A percentile compares a stretch with the other conserved stretches of the same genome.
Evolutionary conservation across 2,888 invertebrate genomes (phyloP).

Genomic region (Tiliacea citrago): DNA sequence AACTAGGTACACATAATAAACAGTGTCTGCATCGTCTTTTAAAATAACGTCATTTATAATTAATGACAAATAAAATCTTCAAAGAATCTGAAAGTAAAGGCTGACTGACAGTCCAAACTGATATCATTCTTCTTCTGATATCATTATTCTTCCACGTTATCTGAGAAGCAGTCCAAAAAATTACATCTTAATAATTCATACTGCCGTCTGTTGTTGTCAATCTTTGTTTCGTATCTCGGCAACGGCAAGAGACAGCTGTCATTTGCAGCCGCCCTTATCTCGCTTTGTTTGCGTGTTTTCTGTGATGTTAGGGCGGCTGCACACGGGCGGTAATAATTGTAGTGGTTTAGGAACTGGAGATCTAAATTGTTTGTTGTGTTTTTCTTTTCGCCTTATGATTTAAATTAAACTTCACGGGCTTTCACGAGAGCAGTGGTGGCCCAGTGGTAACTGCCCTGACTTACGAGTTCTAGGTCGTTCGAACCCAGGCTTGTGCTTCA

Average conservation of each 20-base stretch:
- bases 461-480: too few species aligned
- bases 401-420: not conserved
- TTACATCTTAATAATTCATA: slow-evolving; percentile 64
- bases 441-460: too few species aligned
- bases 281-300: slow-evolving; percentile 66
- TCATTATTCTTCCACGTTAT: slow-evolving; percentile 40
- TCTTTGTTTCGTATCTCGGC: slow-evolving; percentile 68
- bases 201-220: slow-evolving; percentile 64
- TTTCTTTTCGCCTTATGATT: not conserved
- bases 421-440: too few species aligned
- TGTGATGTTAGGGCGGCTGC: slow-evolving; percentile 43
- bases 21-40: not conserved
- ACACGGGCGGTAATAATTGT: slow-evolving; percentile 32
- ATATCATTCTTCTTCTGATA: slow-evolving; percentile 47
- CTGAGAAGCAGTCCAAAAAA: slow-evolving; percentile 62
- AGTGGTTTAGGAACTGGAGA: slow-evolving; percentile 6
- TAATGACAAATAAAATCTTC: slow-evolving; percentile 41
- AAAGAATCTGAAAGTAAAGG: slow-evolving; percentile 47
- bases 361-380: slow-evolving; percentile 1
- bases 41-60: slow-evolving; percentile 17
- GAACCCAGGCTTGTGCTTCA: too few species aligned
- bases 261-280: slow-evolving; percentile 67
- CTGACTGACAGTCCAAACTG: slow-evolving; percentile 58
- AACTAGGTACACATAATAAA: not conserved
- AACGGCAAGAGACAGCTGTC: slow-evolving; percentile 70